Percentiles rank a stretch among this genome's conserved stretches.
Conservation (phyloP, 2,113 vertebrate genomes). For the Eulemur macaco region DNA sequence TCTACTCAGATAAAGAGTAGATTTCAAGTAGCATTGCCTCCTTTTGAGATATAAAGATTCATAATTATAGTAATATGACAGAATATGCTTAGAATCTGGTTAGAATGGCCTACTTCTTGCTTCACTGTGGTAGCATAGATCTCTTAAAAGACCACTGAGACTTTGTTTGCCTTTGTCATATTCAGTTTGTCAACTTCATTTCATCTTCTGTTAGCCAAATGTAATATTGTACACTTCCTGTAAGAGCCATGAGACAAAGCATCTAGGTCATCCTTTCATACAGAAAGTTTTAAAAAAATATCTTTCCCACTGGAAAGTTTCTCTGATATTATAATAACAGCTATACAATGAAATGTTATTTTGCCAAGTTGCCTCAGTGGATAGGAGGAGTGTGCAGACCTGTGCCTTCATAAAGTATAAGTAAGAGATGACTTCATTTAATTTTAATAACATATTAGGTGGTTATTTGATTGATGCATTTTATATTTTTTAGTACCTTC, state of each 20-base stretch:
- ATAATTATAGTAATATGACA: neutral
- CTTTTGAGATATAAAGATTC: neutral
- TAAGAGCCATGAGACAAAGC: neutral
- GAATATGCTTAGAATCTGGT: neutral
- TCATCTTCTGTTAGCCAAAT: constrained; percentile 40
- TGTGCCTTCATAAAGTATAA: neutral
- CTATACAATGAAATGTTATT: neutral
- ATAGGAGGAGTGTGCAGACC: neutral
- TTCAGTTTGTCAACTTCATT: constrained; percentile 24
- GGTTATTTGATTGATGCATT: constrained; percentile 39
- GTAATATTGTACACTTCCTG: neutral
- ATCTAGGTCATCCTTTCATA: neutral
- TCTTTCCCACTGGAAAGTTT: neutral
- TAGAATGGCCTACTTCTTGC: neutral
- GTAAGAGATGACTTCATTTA: constrained; percentile 25
- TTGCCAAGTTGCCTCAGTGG: neutral
- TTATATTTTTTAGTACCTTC: constrained; percentile 23
- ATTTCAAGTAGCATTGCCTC: neutral
- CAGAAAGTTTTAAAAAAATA: neutral
- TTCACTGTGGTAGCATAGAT: neutral
- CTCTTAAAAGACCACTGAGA: neutral
- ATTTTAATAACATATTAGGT: constrained; percentile 6
- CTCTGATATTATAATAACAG: neutral
- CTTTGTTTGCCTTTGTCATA: neutral
- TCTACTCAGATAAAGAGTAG: neutral